Evolutionary conservation across 2,888 invertebrate species (phyloP).

Genomic region (Adineta ricciae): DNA sequence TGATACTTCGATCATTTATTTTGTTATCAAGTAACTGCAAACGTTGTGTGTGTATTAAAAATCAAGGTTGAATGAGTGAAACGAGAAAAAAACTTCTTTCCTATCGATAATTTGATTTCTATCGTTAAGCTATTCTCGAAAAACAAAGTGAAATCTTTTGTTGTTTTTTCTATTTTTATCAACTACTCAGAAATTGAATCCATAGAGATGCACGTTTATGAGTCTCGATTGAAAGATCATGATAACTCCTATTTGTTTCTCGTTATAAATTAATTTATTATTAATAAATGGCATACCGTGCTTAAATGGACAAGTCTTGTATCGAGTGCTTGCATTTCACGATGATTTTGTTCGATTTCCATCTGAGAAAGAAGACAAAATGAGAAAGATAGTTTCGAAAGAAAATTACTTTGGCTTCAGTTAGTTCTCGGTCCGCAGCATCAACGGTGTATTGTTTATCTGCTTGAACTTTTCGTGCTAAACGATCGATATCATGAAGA

Average conservation of each 20-base stretch:
- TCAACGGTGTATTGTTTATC: constrained; percentile 44
- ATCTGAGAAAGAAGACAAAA: constrained; percentile 13
- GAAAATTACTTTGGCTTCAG: constrained; percentile 41
- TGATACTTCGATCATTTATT: neutral
- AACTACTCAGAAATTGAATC: too few relatives aligned
- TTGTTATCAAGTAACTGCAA: neutral
- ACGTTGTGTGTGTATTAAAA: neutral
- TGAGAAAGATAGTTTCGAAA: neutral
- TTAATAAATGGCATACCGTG: constrained; percentile 34
- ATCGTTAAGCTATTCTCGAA: neutral
- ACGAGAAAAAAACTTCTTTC: neutral
- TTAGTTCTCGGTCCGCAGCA: constrained; percentile 44
- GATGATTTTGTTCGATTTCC: constrained; percentile 44
- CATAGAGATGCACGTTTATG: too few relatives aligned
- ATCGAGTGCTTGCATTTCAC: constrained; percentile 45
- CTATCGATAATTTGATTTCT: too few relatives aligned
- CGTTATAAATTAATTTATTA: too few relatives aligned
- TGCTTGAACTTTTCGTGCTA: constrained; percentile 42
- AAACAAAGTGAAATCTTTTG: neutral
- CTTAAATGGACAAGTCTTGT: constrained; percentile 40
- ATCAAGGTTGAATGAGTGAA: neutral
- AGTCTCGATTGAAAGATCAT: too few relatives aligned
- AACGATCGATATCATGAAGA: constrained; percentile 42
- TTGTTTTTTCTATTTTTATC: neutral
- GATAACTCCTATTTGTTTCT: too few relatives aligned